A percentile compares a stretch with the other conserved stretches of the same genome.
These are phyloP conservation scores for Colletes latitarsis DNA, from an alignment of 1,140 invertebrate species.

Conservation along the genomic window DNA sequence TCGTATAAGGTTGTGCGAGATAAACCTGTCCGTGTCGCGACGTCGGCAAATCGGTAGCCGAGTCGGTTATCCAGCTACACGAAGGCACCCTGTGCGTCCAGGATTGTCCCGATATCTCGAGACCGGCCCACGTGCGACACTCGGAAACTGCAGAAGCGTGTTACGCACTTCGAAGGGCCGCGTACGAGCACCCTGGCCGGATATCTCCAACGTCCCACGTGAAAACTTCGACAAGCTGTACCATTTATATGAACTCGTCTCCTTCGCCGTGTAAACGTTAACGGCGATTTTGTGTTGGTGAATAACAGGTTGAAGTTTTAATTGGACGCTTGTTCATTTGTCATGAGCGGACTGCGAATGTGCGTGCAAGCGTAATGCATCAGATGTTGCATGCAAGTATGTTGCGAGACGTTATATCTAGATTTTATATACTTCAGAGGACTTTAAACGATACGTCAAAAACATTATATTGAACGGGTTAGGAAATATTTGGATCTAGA, in stretches of 20 bases:
- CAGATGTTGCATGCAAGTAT: too few relatives aligned
- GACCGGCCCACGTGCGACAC: conserved; percentile 71
- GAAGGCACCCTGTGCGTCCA: conserved; percentile 54
- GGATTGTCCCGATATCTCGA: conserved; percentile 59
- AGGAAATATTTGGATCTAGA: too few relatives aligned
- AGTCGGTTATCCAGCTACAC: conserved; percentile 47
- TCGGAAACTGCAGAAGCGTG: conserved; percentile 62
- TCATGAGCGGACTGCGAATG: background rate
- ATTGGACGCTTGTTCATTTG: background rate
- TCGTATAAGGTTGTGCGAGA: conserved; percentile 38
- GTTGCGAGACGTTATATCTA: too few relatives aligned
- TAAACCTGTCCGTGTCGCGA: conserved; percentile 30
- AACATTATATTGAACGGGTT: too few relatives aligned
- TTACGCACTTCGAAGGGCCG: conserved; percentile 50
- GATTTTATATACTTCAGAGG: too few relatives aligned
- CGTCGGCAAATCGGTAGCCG: conserved; percentile 56
- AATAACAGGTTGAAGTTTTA: conserved; percentile 6
- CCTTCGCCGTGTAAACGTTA: background rate
- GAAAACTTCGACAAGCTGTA: conserved; percentile 46
- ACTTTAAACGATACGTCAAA: too few relatives aligned
- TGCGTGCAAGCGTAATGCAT: too few relatives aligned
- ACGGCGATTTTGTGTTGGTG: background rate
- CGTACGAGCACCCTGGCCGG: conserved; percentile 20
- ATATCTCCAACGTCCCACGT: conserved; percentile 53
- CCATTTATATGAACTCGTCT: conserved; percentile 24